Base-by-base conservation (phyloP, 1,140 invertebrate genomes). In the Zeugodacus cucurbitae region DNA sequence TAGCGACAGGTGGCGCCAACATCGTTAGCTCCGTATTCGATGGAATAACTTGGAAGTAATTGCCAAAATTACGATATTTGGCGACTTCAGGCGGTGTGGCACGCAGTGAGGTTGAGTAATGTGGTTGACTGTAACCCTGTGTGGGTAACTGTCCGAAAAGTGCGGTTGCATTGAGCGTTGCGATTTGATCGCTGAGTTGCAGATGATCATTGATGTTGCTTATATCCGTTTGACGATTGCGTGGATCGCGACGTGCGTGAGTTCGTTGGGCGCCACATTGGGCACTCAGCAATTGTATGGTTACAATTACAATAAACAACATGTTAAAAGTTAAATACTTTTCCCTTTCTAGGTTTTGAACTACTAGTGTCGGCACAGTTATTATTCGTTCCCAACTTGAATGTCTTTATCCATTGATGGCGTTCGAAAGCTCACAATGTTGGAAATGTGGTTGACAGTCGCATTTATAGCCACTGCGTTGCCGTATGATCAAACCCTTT, bases 1-100 rank as follows among this genome's bases (percentile, higher is more conserved):
- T 20, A 14, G 37, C 34, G 32, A 48, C 22, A 3, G 74, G 74
- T 29, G 74, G 74, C 20, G 6, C 20, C n/a, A 48, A 26, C 41
- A 26, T 82, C 41, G 11, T 26, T 48, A 48, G 22, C 11, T 37
- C 10, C 8, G 11, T 22, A 82, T 82, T 74, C 22, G 34, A 1
- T 7, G 67, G 67, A 37, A 74, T 74, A 32, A 22, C n/a, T 37
- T 82, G 74, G 11, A 26, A 89, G 34, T 92, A 92, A 86, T 92
- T 92, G 14, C 91, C 91, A 64, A 91, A 90, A 29, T 92, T 91
- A 7, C 91, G 91, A 85, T 92, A 92, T 32, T 91, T 92, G 88
- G 91, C 91, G 87, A 92, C 64, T 26, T 92, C 91, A 20, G 87
- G 26, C 0, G 91, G 91, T 10, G 91, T 87, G 5, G 90, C 88